These are phyloP conservation scores for Eutolmus rufibarbis DNA, from an alignment of 2,888 invertebrate species.

Conservation along the genomic window DNA sequence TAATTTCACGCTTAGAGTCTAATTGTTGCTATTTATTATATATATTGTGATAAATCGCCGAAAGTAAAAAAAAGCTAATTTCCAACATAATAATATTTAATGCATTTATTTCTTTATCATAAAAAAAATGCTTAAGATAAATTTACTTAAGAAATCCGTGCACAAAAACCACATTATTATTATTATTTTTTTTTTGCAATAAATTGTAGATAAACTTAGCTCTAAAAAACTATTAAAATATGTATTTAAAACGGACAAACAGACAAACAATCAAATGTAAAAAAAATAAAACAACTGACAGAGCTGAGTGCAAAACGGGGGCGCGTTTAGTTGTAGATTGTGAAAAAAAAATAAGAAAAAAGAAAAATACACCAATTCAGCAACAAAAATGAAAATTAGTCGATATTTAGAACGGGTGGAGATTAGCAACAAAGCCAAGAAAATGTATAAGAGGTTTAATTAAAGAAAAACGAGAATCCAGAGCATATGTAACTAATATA, in stretches of 20 bases:
- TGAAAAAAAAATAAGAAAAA: neutral
- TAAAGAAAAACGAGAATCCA: neutral
- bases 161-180: neutral
- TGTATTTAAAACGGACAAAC: neutral
- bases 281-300: neutral
- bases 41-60: neutral
- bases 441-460: neutral
- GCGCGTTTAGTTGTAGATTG: neutral
- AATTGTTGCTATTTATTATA: neutral
- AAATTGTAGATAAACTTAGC: neutral
- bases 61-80: neutral
- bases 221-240: neutral
- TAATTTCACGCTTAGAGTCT: neutral
- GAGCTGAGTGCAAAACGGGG: neutral
- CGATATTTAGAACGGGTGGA: neutral
- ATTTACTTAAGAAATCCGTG: neutral
- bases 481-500: conserved; percentile 12
- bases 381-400: neutral
- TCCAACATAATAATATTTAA: neutral
- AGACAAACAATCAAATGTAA: neutral
- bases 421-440: neutral
- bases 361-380: neutral
- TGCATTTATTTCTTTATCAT: neutral
- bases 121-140: neutral
- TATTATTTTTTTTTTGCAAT: neutral